Conservation (phyloP, 23 tunicate genomes). For the Trididemnum nubilum region DNA sequence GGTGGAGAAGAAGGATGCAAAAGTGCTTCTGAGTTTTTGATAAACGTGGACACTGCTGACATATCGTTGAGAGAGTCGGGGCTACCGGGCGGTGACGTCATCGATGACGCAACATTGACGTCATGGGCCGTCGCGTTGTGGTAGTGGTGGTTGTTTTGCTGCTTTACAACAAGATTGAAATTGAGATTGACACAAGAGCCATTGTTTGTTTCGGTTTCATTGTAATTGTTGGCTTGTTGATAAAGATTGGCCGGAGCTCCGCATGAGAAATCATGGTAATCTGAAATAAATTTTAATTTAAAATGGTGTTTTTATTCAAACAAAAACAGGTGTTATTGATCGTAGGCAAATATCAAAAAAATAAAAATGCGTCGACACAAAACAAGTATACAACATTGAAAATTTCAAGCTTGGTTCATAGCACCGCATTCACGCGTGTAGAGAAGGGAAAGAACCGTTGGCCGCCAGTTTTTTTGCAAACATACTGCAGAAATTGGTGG, state of each 20-base stretch:
- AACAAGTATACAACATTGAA: no score
- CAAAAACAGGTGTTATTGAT: conserved; percentile 5
- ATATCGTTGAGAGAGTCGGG: conserved; percentile 58
- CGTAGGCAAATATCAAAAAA: no score
- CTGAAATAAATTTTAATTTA: background rate
- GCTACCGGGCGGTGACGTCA: conserved; percentile 57
- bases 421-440: no score
- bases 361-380: no score
- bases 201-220: conserved; percentile 38
- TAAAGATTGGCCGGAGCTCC: conserved; percentile 6
- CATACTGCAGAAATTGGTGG: no score
- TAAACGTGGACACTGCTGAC: conserved; percentile 91
- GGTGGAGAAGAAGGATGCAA: conserved; percentile 86
- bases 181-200: conserved; percentile 69
- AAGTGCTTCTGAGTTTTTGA: conserved; percentile 85
- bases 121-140: conserved; percentile 38
- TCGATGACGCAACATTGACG: conserved; percentile 14
- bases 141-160: conserved; percentile 61
- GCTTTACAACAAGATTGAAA: conserved; percentile 80
- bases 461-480: no score
- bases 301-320: background rate
- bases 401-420: no score
- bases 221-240: conserved; percentile 62
- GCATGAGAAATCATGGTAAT: background rate
- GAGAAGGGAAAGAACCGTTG: no score